Percentiles rank a stretch among this genome's conserved stretches.
phyloP scores from a whole-genome alignment of 2,888 invertebrate genomes.

The Lymantria monacha region DNA sequence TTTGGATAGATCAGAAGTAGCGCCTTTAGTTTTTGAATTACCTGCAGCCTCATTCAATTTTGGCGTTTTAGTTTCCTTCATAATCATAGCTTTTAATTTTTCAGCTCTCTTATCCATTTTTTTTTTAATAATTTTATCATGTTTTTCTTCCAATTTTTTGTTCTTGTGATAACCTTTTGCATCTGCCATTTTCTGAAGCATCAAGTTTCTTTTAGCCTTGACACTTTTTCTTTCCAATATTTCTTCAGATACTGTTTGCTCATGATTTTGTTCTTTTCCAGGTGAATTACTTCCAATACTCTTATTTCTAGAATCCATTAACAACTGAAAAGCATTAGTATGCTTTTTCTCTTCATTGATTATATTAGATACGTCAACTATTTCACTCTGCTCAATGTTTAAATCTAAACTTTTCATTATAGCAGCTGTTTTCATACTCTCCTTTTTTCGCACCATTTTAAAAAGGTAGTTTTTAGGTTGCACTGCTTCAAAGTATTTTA shows the following conservation, averaged over 20 bases:
- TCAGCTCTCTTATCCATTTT: conserved; percentile 84
- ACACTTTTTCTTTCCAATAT: conserved; percentile 48
- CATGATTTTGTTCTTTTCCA: conserved; percentile 73
- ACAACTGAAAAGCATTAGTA: conserved; percentile 83
- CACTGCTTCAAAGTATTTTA: conserved; percentile 31
- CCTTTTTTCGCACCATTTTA: conserved; percentile 62
- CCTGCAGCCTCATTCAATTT: conserved; percentile 21
- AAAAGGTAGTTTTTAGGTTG: conserved; percentile 61
- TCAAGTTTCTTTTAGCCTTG: conserved; percentile 73
- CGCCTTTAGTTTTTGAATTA: conserved; percentile 5
- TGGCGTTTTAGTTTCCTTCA: conserved; percentile 43
- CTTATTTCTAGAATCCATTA: conserved; percentile 86
- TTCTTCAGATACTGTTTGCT: conserved; percentile 46
- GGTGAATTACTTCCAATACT: conserved; percentile 84
- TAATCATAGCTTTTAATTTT: conserved; percentile 75
- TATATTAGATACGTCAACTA: conserved; percentile 14
- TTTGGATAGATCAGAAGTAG: not conserved
- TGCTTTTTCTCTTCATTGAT: conserved; percentile 50
- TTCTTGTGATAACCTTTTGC: conserved; percentile 83
- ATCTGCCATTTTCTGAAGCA: conserved; percentile 84
- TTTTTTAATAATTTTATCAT: conserved; percentile 79
- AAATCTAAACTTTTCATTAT: conserved; percentile 15
- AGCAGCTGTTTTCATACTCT: conserved; percentile 24
- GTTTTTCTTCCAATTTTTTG: conserved; percentile 79
- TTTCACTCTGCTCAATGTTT: conserved; percentile 12